Conservation (phyloP, 2,888 invertebrate species). For the Pecten maximus region DNA sequence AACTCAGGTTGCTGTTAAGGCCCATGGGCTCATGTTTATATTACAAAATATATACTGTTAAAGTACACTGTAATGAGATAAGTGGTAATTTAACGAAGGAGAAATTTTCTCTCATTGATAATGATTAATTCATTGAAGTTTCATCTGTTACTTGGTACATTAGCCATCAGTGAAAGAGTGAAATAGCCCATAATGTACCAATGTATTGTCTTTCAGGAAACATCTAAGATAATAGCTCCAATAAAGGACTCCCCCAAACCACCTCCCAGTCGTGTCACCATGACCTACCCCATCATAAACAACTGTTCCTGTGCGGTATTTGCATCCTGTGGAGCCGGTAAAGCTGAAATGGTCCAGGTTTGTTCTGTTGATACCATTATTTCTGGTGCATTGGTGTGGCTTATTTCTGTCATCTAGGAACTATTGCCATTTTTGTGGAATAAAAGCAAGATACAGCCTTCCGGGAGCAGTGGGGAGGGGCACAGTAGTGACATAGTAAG, state of each 20-base stretch:
- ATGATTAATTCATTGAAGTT: neutral
- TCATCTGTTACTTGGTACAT: neutral
- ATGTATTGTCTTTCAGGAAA: constrained; percentile 76
- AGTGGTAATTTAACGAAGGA: too few species aligned
- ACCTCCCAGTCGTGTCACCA: constrained; percentile 93
- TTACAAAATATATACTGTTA: too few species aligned
- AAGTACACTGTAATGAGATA: too few species aligned
- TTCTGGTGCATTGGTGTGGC: too few species aligned
- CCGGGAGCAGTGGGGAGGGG: too few species aligned
- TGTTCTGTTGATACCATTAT: constrained; percentile 22
- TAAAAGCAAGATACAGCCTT: too few species aligned
- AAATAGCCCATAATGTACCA: neutral
- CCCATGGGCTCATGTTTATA: too few species aligned
- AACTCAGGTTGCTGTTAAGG: too few species aligned
- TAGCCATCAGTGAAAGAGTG: neutral
- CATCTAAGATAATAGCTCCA: constrained; percentile 88
- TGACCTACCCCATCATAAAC: constrained; percentile 95
- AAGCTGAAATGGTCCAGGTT: constrained; percentile 86
- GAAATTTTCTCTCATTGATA: neutral
- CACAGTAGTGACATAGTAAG: too few species aligned
- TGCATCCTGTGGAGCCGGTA: constrained; percentile 91
- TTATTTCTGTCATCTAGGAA: too few species aligned
- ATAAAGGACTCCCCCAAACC: constrained; percentile 98
- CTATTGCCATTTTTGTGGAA: too few species aligned
- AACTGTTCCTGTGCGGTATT: constrained; percentile 92